Percentiles rank a stretch among this genome's conserved stretches.
phyloP scores from a whole-genome alignment of 2,113 vertebrate genomes.

The Tringa solitaria region DNA sequence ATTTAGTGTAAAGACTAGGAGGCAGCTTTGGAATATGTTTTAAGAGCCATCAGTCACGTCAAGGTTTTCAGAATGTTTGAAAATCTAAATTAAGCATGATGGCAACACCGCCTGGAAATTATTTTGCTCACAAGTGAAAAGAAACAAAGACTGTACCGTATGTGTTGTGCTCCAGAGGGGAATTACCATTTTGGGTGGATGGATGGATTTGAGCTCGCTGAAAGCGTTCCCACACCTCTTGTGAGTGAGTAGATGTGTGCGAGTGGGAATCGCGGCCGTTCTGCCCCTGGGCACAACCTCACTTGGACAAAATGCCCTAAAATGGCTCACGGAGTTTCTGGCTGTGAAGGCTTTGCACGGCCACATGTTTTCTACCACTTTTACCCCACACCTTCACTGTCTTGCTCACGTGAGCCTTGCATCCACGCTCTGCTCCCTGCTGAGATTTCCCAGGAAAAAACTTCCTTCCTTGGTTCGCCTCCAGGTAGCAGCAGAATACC shows the following conservation, averaged over 20 bases:
- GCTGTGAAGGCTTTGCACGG: neutral
- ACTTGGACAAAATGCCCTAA: neutral
- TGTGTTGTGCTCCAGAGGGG: neutral
- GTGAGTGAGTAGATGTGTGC: neutral
- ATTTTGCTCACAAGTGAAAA: neutral
- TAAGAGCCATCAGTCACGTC: neutral
- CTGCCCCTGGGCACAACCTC: neutral
- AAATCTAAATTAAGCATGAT: slow-evolving; percentile 4
- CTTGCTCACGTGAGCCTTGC: neutral
- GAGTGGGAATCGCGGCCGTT: neutral
- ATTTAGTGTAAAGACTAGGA: neutral
- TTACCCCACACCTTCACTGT: rapidly evolving
- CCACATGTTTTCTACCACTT: rapidly evolving
- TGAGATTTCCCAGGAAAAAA: neutral
- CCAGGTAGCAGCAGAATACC: slow-evolving; percentile 47
- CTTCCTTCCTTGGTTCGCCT: neutral
- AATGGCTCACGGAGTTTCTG: neutral
- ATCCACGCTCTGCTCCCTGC: neutral
- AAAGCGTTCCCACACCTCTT: rapidly evolving
- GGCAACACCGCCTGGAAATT: neutral
- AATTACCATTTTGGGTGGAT: neutral
- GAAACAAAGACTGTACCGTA: neutral
- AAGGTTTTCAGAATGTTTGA: neutral
- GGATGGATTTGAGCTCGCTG: neutral
- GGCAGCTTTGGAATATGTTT: neutral